Conservation (phyloP, 2,113 vertebrate species). For the Notothenia coriiceps region DNA sequence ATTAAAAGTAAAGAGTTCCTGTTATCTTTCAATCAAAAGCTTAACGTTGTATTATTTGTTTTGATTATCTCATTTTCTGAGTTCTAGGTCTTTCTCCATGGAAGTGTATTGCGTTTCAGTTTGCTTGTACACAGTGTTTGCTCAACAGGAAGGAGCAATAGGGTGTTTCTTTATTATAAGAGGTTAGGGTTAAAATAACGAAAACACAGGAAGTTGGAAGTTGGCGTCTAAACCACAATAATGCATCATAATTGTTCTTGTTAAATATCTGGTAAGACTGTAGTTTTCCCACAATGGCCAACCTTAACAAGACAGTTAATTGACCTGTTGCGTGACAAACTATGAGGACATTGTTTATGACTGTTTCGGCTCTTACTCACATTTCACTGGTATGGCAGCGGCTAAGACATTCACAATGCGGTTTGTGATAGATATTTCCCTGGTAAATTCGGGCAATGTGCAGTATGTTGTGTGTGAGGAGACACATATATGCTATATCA, state of each 20-base stretch:
- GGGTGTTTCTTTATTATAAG: not conserved
- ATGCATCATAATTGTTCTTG: not conserved
- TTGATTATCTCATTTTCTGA: constrained; percentile 51
- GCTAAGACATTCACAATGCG: not conserved
- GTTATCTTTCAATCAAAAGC: constrained; percentile 54
- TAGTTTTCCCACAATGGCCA: not conserved
- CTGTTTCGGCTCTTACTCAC: constrained; percentile 20
- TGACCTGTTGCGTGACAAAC: too few relatives aligned
- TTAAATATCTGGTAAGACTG: not conserved
- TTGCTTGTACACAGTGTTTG: not conserved
- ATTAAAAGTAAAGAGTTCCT: constrained; percentile 38
- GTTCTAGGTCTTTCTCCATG: constrained; percentile 18
- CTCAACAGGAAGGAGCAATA: not conserved
- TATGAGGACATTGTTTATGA: not conserved
- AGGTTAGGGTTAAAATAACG: not conserved
- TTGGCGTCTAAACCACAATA: not conserved
- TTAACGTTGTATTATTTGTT: constrained; percentile 43
- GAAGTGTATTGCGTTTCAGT: too few relatives aligned
- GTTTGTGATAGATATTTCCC: constrained; percentile 26
- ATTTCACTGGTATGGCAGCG: constrained; percentile 13
- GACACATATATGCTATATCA: not conserved
- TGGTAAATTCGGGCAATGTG: constrained; percentile 5
- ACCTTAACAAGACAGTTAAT: too few relatives aligned
- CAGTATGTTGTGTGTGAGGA: not conserved
- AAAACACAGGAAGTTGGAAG: not conserved